Evolutionary conservation across 2,797 vertebrate species (phyloP).

Genomic region (Loris lydekkerianus): DNA sequence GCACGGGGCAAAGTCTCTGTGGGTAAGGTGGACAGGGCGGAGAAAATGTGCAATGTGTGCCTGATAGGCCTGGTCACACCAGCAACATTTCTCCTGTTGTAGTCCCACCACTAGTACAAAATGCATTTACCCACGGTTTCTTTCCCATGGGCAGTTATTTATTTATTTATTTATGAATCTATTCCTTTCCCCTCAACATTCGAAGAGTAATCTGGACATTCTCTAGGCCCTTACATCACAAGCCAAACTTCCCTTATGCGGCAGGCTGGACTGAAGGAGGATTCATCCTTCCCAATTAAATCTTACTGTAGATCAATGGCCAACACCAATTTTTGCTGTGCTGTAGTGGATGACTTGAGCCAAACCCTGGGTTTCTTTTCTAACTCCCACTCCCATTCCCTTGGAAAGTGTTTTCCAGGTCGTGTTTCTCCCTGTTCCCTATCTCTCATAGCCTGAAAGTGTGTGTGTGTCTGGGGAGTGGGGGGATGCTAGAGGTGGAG

Average conservation of each 20-base stretch:
- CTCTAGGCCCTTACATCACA: neutral
- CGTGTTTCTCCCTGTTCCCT: neutral
- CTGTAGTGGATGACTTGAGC: neutral
- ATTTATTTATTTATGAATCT: neutral
- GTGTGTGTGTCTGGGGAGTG: fast-evolving
- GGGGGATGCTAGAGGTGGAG: neutral
- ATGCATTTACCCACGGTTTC: neutral
- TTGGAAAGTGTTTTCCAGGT: conserved; percentile 41
- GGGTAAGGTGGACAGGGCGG: neutral
- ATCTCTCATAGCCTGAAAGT: neutral
- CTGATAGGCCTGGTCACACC: fast-evolving
- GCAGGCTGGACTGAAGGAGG: neutral
- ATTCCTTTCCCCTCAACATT: too few relatives aligned
- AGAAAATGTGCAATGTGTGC: neutral
- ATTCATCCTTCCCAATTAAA: neutral
- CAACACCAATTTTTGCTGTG: neutral
- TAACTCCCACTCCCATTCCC: neutral
- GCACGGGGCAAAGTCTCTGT: neutral
- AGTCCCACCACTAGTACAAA: neutral
- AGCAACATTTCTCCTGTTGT: neutral
- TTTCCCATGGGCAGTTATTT: neutral
- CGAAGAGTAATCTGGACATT: conserved; percentile 14
- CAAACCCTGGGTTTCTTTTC: neutral
- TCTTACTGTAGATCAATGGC: neutral
- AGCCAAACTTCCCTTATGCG: neutral